phyloP scores from a whole-genome alignment of 2,113 vertebrate species.

The Xiphophorus couchianus region DNA sequence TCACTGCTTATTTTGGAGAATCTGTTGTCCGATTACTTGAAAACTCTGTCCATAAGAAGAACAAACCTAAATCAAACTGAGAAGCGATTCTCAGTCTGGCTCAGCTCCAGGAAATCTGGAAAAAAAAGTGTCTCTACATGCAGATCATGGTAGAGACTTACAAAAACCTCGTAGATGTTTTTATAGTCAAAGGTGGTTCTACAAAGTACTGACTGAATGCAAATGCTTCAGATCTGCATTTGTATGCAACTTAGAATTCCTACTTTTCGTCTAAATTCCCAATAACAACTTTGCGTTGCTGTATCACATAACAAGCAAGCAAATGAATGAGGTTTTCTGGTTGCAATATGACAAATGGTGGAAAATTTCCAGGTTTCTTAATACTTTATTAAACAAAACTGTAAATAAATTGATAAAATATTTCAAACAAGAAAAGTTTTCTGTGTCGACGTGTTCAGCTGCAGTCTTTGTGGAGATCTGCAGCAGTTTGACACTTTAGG shows the following conservation, averaged over 20 bases:
- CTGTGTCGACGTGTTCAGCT: background rate
- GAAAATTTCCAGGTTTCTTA: background rate
- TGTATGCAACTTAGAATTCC: background rate
- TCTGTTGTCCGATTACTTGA: background rate
- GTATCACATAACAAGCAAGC: background rate
- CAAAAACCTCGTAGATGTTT: background rate
- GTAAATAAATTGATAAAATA: background rate
- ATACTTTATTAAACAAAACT: background rate
- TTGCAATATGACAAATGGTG: background rate
- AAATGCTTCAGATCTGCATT: background rate
- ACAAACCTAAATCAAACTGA: background rate
- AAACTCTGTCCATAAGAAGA: background rate
- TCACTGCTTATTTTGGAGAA: background rate
- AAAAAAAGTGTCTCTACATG: background rate
- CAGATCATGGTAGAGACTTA: background rate
- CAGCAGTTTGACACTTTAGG: constrained; percentile 13
- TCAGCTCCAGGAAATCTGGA: background rate
- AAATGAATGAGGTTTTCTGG: background rate
- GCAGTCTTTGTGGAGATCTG: constrained; percentile 7
- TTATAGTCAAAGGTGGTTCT: background rate
- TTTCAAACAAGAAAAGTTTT: too few relatives aligned
- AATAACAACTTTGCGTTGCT: background rate
- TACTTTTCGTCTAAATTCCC: background rate
- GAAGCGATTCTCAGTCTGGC: background rate
- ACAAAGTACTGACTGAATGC: background rate